These are phyloP conservation scores for Amitus sp. DNA, from an alignment of 2,888 invertebrate genomes.

Conservation along the genomic window DNA sequence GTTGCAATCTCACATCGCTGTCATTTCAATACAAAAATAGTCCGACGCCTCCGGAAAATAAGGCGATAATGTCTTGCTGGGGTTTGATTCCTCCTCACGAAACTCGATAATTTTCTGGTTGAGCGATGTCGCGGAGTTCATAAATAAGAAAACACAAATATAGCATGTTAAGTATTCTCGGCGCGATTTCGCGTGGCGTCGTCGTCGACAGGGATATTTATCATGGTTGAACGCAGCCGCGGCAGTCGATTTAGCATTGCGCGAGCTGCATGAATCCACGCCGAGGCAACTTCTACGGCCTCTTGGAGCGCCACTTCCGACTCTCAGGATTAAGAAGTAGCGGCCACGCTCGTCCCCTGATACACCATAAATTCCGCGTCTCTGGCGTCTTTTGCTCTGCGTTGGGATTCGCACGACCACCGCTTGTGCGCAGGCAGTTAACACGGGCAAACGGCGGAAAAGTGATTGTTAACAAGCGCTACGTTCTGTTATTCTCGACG, in stretches of 20 bases:
- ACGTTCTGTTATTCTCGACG: background rate
- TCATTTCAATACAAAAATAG: too few relatives aligned
- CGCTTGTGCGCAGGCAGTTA: slow-evolving; percentile 1
- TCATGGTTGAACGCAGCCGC: slow-evolving; percentile 23
- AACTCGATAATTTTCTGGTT: background rate
- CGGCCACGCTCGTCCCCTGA: background rate
- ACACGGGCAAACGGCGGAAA: slow-evolving; percentile 3
- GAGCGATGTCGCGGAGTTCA: background rate
- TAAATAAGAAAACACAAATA: background rate
- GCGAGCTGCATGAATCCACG: slow-evolving; percentile 32
- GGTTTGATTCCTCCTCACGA: background rate
- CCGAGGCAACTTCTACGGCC: slow-evolving; percentile 28
- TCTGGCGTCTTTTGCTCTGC: background rate
- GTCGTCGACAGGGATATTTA: slow-evolving; percentile 25
- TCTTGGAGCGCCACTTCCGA: slow-evolving; percentile 11
- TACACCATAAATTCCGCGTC: slow-evolving; percentile 1
- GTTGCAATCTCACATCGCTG: too few relatives aligned
- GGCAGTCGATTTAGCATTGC: slow-evolving; percentile 40
- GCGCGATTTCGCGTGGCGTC: slow-evolving; percentile 26
- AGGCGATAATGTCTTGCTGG: background rate
- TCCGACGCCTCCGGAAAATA: too few relatives aligned
- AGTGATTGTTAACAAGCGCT: slow-evolving; percentile 5
- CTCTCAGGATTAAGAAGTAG: slow-evolving; percentile 7
- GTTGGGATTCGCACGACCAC: slow-evolving; percentile 2
- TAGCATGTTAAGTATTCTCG: slow-evolving; percentile 22